Conservation (phyloP, 2,113 vertebrate genomes). For the Hystrix brachyura region DNA sequence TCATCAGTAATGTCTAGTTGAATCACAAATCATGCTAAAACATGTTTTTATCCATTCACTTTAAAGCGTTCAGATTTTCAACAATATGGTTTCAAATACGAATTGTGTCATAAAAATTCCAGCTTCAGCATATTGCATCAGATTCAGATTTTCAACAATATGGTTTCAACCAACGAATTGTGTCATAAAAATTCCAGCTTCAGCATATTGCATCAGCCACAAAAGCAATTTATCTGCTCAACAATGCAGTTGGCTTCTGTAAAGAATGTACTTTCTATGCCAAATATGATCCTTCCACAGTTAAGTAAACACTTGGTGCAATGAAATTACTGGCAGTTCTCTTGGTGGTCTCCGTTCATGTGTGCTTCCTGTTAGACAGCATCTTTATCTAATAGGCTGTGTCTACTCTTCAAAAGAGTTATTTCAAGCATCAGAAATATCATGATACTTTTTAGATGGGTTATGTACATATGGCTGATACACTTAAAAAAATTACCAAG, state of each 20-base stretch:
- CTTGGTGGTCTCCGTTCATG: constrained; percentile 70
- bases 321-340: constrained; percentile 59
- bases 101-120: constrained; percentile 42
- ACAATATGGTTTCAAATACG: constrained; percentile 22
- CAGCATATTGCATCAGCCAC: background rate
- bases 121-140: background rate
- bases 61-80: constrained; percentile 41
- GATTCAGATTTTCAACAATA: constrained; percentile 42
- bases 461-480: background rate
- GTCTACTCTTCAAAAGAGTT: constrained; percentile 71
- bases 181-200: constrained; percentile 49
- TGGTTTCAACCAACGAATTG: constrained; percentile 22
- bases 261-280: constrained; percentile 54
- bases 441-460: constrained; percentile 61
- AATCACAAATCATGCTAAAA: background rate
- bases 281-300: constrained; percentile 52
- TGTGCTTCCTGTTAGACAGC: constrained; percentile 43
- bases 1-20: background rate
- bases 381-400: constrained; percentile 59
- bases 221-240: constrained; percentile 51
- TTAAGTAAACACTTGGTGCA: constrained; percentile 55
- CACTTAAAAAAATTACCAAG: constrained; percentile 58
- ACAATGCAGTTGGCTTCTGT: constrained; percentile 42
- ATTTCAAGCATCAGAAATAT: constrained; percentile 77
- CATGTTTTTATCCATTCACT: background rate